Conservation (phyloP, 1,140 invertebrate genomes). For the Lamellibrachia luymesi region DNA sequence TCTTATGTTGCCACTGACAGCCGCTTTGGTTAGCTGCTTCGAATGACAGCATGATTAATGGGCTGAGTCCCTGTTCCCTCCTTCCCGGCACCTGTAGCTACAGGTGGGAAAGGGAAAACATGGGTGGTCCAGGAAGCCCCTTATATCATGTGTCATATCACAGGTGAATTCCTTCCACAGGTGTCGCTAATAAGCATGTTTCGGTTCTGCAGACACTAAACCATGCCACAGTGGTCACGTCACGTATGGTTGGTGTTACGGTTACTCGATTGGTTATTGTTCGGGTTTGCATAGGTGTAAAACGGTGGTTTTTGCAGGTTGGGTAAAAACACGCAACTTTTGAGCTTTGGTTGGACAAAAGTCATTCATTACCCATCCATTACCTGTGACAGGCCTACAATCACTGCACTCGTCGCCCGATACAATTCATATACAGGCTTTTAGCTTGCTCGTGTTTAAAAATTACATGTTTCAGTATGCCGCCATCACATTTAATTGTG, state of each 20-base stretch:
- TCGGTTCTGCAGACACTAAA: neutral
- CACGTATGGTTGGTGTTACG: neutral
- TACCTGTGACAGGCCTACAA: neutral
- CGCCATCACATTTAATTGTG: neutral
- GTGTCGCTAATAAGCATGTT: neutral
- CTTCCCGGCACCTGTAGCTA: neutral
- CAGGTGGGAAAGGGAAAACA: neutral
- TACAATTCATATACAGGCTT: neutral
- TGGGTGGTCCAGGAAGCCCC: neutral
- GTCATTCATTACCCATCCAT: neutral
- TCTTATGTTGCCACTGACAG: neutral
- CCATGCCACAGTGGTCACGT: neutral
- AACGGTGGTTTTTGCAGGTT: neutral
- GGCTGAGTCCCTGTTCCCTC: neutral
- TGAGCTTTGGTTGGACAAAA: neutral
- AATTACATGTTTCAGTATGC: neutral
- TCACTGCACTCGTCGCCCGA: neutral
- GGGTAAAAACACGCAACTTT: neutral
- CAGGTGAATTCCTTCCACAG: neutral
- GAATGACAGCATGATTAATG: neutral
- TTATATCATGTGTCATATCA: neutral
- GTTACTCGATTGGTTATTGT: neutral
- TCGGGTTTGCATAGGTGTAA: neutral
- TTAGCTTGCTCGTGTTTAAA: neutral
- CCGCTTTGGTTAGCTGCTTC: neutral